These are phyloP conservation scores for Aethes cnicana DNA, from an alignment of 2,888 invertebrate genomes.

Conservation along the genomic window DNA sequence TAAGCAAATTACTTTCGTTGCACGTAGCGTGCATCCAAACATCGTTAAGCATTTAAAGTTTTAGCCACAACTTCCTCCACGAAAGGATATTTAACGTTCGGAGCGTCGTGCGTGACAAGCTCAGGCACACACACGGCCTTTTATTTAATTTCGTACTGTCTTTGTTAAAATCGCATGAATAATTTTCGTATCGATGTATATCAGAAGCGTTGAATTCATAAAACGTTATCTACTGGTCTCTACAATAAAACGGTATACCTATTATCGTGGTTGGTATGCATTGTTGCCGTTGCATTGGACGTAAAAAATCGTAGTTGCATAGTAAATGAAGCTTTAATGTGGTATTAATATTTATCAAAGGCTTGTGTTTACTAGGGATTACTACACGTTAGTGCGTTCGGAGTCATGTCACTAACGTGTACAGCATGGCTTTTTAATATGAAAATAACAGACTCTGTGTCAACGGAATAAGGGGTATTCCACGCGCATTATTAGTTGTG, in stretches of 20 bases:
- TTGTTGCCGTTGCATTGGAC: conserved; percentile 31
- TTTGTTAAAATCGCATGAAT: conserved; percentile 54
- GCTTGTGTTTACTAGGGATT: conserved; percentile 66
- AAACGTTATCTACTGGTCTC: conserved; percentile 17
- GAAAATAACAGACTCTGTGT: too few species aligned
- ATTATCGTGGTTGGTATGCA: conserved; percentile 30
- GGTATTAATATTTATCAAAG: conserved; percentile 68
- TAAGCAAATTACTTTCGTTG: conserved; percentile 21
- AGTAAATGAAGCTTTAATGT: conserved; percentile 49
- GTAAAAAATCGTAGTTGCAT: conserved; percentile 54
- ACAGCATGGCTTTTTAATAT: too few species aligned
- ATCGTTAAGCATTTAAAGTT: conserved; percentile 54
- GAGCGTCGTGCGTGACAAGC: conserved; percentile 61
- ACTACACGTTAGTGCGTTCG: conserved; percentile 47
- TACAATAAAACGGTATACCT: conserved; percentile 18
- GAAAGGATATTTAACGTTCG: conserved; percentile 57
- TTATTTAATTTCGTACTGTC: conserved; percentile 45
- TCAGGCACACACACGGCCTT: conserved; percentile 44
- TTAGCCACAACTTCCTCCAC: conserved; percentile 71
- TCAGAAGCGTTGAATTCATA: conserved; percentile 45
- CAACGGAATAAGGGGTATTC: too few species aligned
- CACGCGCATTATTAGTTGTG: too few species aligned
- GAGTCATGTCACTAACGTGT: conserved; percentile 26
- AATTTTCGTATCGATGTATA: conserved; percentile 51
- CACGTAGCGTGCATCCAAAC: conserved; percentile 53